Percentiles rank a stretch among this genome's conserved stretches.
Evolutionary conservation across 2,797 vertebrate genomes (phyloP).

Genomic region (Danio kyathit): DNA sequence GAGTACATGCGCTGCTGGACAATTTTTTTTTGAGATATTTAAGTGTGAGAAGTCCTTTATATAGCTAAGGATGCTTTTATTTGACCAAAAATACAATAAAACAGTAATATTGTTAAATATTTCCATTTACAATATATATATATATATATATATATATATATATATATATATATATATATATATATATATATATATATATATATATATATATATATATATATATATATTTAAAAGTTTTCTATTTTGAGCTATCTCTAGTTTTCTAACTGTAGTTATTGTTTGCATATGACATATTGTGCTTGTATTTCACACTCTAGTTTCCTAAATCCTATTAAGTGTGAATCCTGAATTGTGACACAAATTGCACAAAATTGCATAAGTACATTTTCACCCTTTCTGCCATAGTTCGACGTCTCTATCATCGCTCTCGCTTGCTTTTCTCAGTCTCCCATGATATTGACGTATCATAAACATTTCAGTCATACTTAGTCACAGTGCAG

Average conservation of each 20-base stretch:
- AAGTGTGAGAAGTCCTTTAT: no score
- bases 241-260: background rate
- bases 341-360: background rate
- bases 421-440: conserved; percentile 11
- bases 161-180: no score
- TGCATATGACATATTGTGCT: background rate
- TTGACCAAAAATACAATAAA: background rate
- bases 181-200: no score
- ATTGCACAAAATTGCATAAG: background rate
- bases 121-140: no score
- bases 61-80: no score
- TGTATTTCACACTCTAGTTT: background rate
- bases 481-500: conserved; percentile 67
- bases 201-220: no score
- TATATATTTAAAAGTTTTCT: background rate
- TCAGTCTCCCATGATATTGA: conserved; percentile 55
- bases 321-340: background rate
- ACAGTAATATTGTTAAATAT: no score
- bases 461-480: conserved; percentile 74
- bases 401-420: background rate
- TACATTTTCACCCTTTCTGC: background rate
- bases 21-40: no score
- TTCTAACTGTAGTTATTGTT: background rate
- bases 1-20: no score
- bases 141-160: no score